Evolutionary conservation across 2,797 vertebrate species (phyloP).

Genomic region (Sebastes taczanowskii): DNA sequence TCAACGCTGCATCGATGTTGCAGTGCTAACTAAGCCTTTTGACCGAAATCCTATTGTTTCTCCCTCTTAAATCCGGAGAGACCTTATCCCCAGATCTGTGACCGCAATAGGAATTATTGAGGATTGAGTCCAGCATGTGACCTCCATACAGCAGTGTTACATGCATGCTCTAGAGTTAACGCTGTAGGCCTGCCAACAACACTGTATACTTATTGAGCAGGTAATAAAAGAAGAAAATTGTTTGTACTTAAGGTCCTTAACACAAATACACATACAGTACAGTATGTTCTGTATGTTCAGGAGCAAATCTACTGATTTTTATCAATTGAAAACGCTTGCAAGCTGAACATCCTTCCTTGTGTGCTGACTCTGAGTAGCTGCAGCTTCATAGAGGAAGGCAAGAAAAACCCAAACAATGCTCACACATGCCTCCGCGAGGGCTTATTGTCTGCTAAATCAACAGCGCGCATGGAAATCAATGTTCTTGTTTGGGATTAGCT

Average conservation of each 20-base stretch:
- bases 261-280: not conserved
- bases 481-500: slow-evolving; percentile 36
- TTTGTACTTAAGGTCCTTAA: not conserved
- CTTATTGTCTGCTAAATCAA: slow-evolving; percentile 7
- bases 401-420: slow-evolving; percentile 1
- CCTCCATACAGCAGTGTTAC: slow-evolving; percentile 52
- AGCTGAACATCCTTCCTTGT: not conserved
- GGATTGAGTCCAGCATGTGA: slow-evolving; percentile 79
- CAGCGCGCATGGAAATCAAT: slow-evolving; percentile 16
- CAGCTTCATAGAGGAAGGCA: not conserved
- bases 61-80: slow-evolving; percentile 50
- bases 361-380: not conserved
- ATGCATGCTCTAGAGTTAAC: not conserved
- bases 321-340: not conserved
- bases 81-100: slow-evolving; percentile 67
- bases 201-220: not conserved
- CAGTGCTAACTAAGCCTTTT: slow-evolving; percentile 51
- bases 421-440: not conserved
- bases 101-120: slow-evolving; percentile 69
- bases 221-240: not conserved
- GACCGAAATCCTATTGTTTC: slow-evolving; percentile 74
- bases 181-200: not conserved
- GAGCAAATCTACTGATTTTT: not conserved
- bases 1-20: slow-evolving; percentile 24
- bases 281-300: not conserved